These are phyloP conservation scores for Baryphthengus martii DNA, from an alignment of 2,113 vertebrate genomes.

Conservation along the genomic window DNA sequence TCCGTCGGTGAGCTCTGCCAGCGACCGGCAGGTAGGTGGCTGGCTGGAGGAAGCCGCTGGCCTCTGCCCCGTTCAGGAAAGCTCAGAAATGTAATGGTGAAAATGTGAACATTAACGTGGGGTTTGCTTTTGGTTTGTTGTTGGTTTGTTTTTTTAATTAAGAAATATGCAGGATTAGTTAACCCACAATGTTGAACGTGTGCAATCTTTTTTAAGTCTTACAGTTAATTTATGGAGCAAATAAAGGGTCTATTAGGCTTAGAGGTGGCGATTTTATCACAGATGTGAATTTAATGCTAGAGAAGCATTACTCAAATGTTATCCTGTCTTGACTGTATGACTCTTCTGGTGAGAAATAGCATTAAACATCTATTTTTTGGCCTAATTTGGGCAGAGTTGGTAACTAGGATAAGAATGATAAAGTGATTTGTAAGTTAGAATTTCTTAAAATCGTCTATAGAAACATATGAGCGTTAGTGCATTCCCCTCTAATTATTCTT, in stretches of 20 bases:
- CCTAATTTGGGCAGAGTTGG: background rate
- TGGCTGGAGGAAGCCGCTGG: background rate
- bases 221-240: background rate
- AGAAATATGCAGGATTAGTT: background rate
- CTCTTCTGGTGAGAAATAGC: background rate
- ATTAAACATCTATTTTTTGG: background rate
- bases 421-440: accelerated
- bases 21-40: background rate
- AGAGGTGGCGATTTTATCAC: background rate
- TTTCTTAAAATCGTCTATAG: background rate
- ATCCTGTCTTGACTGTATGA: accelerated
- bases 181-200: background rate
- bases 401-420: background rate
- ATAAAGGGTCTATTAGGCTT: background rate
- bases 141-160: accelerated
- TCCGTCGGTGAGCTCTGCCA: accelerated
- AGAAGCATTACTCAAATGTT: background rate
- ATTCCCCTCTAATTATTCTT: background rate
- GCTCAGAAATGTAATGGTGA: no score
- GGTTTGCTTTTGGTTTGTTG: no score
- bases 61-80: background rate
- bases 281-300: accelerated
- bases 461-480: background rate
- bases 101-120: background rate
- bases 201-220: background rate